Evolutionary conservation across 2,113 vertebrate species (phyloP).

Genomic region (Cariama cristata): DNA sequence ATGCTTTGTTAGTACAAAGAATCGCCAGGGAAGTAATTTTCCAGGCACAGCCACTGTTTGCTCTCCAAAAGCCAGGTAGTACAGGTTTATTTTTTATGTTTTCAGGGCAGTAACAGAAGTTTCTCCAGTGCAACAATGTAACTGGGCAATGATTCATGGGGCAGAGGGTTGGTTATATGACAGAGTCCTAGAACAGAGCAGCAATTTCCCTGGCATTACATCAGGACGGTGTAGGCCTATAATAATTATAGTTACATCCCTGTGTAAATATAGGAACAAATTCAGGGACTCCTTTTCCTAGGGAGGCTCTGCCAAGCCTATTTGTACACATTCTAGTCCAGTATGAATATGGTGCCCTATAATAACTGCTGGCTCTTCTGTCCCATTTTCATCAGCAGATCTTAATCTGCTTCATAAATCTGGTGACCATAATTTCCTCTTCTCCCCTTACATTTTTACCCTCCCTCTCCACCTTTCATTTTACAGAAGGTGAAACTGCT

Average conservation of each 20-base stretch:
- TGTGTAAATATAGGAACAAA: background rate
- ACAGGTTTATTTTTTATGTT: background rate
- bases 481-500: background rate
- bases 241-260: background rate
- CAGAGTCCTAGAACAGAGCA: background rate
- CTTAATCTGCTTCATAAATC: background rate
- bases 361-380: background rate
- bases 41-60: background rate
- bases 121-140: background rate
- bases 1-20: background rate
- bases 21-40: background rate
- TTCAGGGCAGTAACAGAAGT: background rate
- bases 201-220: background rate
- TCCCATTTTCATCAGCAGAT: background rate
- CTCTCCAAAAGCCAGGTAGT: background rate
- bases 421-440: background rate
- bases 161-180: background rate
- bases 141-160: background rate
- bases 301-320: background rate
- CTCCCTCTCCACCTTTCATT: background rate
- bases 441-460: background rate
- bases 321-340: background rate
- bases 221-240: background rate
- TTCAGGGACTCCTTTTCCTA: background rate
- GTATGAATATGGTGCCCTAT: background rate